Evolutionary conservation across 2,888 invertebrate species (phyloP).

Genomic region (Andrena bucephala): DNA sequence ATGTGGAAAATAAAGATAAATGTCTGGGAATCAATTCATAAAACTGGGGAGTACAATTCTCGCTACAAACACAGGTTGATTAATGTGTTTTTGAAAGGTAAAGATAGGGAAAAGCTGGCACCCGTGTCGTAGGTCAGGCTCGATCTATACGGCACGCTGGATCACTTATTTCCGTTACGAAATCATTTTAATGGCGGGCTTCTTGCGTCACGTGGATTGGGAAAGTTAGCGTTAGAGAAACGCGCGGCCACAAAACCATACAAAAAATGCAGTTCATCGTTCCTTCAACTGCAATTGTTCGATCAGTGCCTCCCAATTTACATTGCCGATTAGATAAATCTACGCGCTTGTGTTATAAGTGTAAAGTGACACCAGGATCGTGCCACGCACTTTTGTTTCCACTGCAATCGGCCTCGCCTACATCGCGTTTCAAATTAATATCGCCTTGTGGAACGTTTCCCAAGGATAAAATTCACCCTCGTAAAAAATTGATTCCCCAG

Average conservation of each 20-base stretch:
- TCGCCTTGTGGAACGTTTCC: conserved; percentile 32
- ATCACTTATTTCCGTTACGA: conserved; percentile 4
- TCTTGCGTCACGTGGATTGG: conserved; percentile 18
- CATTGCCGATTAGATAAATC: too few relatives aligned
- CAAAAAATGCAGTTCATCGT: background rate
- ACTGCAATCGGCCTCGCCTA: background rate
- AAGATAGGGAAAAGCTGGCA: background rate
- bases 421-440: conserved; percentile 21
- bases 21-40: background rate
- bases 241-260: background rate
- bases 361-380: background rate
- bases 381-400: background rate
- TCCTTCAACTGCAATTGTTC: background rate
- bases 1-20: background rate
- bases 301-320: background rate
- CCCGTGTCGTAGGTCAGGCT: background rate
- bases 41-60: background rate
- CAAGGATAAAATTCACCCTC: conserved; percentile 11
- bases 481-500: background rate
- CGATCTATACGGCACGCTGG: background rate
- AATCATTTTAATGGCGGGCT: background rate
- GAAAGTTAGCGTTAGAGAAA: conserved; percentile 11
- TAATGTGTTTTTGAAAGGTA: background rate
- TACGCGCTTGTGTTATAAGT: too few relatives aligned
- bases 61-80: background rate